Evolutionary conservation across 2,113 vertebrate species (phyloP), one percentile per base, ranked within the genome.

Genomic region (Lamprologus speciosus): DNA sequence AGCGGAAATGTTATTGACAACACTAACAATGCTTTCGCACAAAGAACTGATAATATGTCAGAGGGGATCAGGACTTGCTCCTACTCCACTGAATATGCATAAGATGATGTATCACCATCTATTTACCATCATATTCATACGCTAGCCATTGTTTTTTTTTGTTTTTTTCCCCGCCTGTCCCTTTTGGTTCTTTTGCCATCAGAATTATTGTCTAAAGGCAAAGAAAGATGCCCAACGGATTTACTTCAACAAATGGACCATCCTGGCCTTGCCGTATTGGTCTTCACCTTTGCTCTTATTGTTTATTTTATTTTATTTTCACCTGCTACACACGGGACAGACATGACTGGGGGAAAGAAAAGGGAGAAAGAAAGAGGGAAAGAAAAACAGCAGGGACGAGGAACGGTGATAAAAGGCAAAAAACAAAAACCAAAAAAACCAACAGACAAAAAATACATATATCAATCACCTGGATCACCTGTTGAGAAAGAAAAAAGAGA

Each of bases 111-210:
- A 75, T 50, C 23, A 31, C 6, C 51, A 33, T 33, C 47, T 47
- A 54, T 79, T 13, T 45, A 57, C 79, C 42, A 63, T 60, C 5
- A 19, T 33, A 37, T 80, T 13, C 11, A 78, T 33, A 53, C 16
- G 21, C 42, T 84, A 21, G 16, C 40, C 23, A 83, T 63, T 84
- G 14, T 58, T 45, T 40, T 16, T 26, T 8, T 31, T 9, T 9
- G n/a, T 16, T 4, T 54, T 2, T 0, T 1, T 1, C 6, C 26
- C 57, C 14, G 0, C 8, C 57, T 58, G 14, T 58, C 14, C 26
- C 8, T 3, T 58, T 58, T 31, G 8, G 3, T 58, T 4, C 26
- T 58, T 58, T 58, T 58, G 26, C 14, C 57, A 58, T 58, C 26
- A 58, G 57, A 58, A 58, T 58, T 58, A 17, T 58, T 58, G 57